These are phyloP conservation scores for Melanotaenia trifasciata DNA, from an alignment of 2,797 vertebrate genomes.

Conservation along the genomic window DNA sequence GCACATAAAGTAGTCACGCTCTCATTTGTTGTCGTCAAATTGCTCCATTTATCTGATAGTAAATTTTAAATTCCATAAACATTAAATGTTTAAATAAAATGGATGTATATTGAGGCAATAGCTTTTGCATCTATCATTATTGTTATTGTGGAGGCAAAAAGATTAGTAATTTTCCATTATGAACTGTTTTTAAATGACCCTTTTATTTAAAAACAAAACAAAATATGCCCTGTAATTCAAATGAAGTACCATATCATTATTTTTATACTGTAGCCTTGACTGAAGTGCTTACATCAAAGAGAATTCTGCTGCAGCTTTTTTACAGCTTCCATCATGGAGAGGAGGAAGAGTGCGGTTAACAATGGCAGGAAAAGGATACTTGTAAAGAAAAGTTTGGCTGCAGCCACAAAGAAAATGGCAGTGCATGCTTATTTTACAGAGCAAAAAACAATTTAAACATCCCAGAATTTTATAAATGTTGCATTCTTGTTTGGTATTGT, in stretches of 20 bases:
- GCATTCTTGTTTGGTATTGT: neutral
- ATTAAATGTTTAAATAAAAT: slow-evolving; percentile 14
- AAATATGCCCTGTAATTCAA: slow-evolving; percentile 25
- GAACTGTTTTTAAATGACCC: neutral
- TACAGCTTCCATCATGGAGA: slow-evolving; percentile 51
- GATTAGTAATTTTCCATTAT: neutral
- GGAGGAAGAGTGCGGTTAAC: slow-evolving; percentile 68
- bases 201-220: neutral
- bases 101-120: neutral
- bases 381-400: slow-evolving; percentile 53
- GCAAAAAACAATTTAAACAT: neutral
- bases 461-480: neutral
- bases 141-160: neutral
- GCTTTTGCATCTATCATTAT: neutral
- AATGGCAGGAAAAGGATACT: slow-evolving; percentile 81
- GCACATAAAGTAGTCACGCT: slow-evolving; percentile 25
- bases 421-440: neutral
- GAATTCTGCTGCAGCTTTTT: slow-evolving; percentile 40
- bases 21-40: slow-evolving; percentile 24
- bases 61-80: slow-evolving; percentile 15
- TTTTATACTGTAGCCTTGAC: slow-evolving; percentile 37
- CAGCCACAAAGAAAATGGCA: neutral
- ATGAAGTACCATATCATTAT: slow-evolving; percentile 8
- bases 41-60: slow-evolving; percentile 13
- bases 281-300: slow-evolving; percentile 19